Evolutionary conservation across 2,888 invertebrate species (phyloP).

Genomic region (Pterostichus niger): DNA sequence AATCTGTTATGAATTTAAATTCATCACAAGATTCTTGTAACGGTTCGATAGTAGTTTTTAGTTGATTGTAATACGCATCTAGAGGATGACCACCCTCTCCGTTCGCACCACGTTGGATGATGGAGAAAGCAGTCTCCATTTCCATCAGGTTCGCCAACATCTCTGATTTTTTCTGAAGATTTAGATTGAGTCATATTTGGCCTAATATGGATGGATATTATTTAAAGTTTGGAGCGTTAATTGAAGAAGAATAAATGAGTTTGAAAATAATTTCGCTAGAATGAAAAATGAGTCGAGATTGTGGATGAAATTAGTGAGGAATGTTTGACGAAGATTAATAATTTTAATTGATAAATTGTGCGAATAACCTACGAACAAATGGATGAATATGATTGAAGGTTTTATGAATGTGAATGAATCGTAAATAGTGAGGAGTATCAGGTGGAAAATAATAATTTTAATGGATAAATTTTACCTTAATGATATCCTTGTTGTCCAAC

Average conservation of each 20-base stretch:
- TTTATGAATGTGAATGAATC: no score
- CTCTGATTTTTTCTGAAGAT: conserved; percentile 71
- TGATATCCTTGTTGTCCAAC: conserved; percentile 78
- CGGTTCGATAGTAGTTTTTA: conserved; percentile 79
- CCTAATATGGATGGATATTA: not conserved
- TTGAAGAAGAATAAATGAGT: no score
- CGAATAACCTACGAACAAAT: no score
- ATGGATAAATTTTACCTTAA: conserved; percentile 75
- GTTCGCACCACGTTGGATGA: conserved; percentile 76
- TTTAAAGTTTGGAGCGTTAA: no score
- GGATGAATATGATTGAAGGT: not conserved
- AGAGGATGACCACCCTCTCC: conserved; percentile 75
- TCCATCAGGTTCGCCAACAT: conserved; percentile 83
- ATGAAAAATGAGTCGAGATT: no score
- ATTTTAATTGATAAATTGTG: no score
- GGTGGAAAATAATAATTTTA: not conserved
- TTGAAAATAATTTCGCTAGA: no score
- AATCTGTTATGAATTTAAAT: conserved; percentile 77
- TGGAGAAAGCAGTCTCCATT: conserved; percentile 82
- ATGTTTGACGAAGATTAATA: no score
- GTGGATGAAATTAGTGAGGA: no score
- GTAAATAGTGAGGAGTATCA: no score
- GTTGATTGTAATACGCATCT: conserved; percentile 81
- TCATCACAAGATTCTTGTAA: conserved; percentile 77
- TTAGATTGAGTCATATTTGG: not conserved